Percentiles rank a stretch among this genome's conserved stretches.
phyloP scores from a whole-genome alignment of 2,888 invertebrate species.

The Tricholauxania praeusta region DNA sequence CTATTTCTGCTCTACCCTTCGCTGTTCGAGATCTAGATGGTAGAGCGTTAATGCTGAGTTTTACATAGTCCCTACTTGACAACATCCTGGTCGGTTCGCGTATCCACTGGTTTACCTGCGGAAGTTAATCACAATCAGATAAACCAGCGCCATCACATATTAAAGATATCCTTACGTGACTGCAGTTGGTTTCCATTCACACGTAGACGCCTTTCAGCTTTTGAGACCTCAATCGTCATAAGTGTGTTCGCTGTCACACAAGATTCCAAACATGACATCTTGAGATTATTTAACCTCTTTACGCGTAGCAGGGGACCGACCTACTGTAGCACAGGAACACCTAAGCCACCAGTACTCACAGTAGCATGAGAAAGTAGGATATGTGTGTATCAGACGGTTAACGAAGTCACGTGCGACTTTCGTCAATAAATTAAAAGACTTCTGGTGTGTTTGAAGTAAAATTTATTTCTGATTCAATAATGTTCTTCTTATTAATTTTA shows the following conservation, averaged over 20 bases:
- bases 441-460: too few relatives aligned
- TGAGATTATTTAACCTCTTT: not conserved
- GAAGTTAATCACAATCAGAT: too few relatives aligned
- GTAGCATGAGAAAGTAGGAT: slow-evolving; percentile 4
- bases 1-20: not conserved
- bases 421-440: too few relatives aligned
- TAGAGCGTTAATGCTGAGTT: not conserved
- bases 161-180: too few relatives aligned
- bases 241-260: not conserved
- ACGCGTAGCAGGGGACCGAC: not conserved
- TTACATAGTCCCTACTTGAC: not conserved
- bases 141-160: too few relatives aligned
- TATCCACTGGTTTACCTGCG: not conserved
- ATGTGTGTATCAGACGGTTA: not conserved
- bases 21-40: not conserved
- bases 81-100: slow-evolving; percentile 1
- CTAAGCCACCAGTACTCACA: not conserved
- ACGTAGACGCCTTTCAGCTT: not conserved
- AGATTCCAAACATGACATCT: not conserved
- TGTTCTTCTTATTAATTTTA: too few relatives aligned
- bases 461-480: too few relatives aligned
- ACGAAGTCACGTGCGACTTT: slow-evolving; percentile 15
- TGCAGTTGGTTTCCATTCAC: not conserved
- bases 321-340: not conserved
- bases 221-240: not conserved